A percentile compares a stretch with the other conserved stretches of the same genome.
These are phyloP conservation scores for Popillia japonica DNA, from an alignment of 1,140 invertebrate genomes.

Conservation along the genomic window DNA sequence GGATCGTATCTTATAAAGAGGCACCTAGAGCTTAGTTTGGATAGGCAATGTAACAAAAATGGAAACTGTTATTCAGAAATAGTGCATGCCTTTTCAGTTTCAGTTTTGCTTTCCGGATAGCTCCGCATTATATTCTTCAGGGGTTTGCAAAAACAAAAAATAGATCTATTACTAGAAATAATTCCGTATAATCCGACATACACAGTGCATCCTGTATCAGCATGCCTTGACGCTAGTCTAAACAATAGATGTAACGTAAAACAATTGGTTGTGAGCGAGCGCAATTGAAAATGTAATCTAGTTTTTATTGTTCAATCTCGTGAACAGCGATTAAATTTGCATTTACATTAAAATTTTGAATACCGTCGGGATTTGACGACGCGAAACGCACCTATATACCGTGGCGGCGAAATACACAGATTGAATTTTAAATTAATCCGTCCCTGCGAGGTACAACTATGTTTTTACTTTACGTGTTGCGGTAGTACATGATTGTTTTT, in stretches of 20 bases:
- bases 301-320: conserved; percentile 20
- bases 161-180: no score
- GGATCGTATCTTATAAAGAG: no score
- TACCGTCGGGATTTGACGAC: not conserved
- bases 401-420: not conserved
- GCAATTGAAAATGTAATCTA: conserved; percentile 22
- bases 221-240: not conserved
- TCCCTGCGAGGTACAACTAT: not conserved
- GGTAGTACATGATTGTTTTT: not conserved
- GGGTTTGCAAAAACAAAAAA: no score
- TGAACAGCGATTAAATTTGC: conserved; percentile 28
- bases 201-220: not conserved
- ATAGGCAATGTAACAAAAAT: no score
- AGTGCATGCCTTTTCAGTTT: no score
- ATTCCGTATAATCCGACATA: no score
- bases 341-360: conserved; percentile 25
- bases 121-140: no score
- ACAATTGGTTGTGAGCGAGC: not conserved
- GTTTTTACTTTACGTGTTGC: not conserved
- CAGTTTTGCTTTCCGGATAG: no score
- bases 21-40: no score
- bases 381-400: not conserved
- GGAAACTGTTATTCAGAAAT: no score
- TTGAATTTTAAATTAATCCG: conserved; percentile 31
- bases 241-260: not conserved